Evolutionary conservation across 1,140 invertebrate genomes (phyloP).

Genomic region (Onthophagus taurus): DNA sequence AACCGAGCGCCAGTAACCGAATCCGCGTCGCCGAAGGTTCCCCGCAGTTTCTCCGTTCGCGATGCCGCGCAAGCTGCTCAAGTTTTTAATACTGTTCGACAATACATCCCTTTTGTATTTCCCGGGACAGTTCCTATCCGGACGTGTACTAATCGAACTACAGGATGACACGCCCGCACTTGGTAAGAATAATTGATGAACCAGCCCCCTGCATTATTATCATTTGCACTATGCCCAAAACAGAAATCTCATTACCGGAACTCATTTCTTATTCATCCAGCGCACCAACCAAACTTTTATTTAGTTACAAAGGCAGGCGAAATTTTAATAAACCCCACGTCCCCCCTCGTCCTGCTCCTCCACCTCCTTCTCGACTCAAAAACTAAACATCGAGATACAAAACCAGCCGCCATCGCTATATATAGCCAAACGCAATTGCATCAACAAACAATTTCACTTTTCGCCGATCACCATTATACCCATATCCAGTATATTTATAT

Average conservation of each 20-base stretch:
- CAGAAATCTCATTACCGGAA: background rate
- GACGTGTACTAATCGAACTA: constrained; percentile 81
- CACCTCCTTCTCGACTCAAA: too few relatives aligned
- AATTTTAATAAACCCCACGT: too few relatives aligned
- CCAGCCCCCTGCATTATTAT: background rate
- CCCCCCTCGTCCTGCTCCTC: too few relatives aligned
- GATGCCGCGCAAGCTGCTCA: constrained; percentile 80
- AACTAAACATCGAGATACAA: too few relatives aligned
- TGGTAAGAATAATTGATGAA: constrained; percentile 45
- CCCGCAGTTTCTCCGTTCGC: constrained; percentile 10
- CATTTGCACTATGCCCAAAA: background rate
- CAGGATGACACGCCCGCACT: constrained; percentile 86
- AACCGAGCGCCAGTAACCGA: too few relatives aligned
- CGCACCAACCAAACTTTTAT: too few relatives aligned
- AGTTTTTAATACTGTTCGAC: constrained; percentile 89
- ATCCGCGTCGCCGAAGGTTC: background rate
- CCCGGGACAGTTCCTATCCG: constrained; percentile 83
- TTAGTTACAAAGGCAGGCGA: too few relatives aligned
- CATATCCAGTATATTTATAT: too few relatives aligned
- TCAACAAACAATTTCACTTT: too few relatives aligned
- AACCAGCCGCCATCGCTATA: too few relatives aligned
- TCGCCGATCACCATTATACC: too few relatives aligned
- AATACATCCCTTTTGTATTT: constrained; percentile 89
- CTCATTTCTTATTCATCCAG: background rate
- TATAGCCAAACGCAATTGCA: too few relatives aligned